Evolutionary conservation across 2,888 invertebrate genomes (phyloP).

Genomic region (Litoditis marina): DNA sequence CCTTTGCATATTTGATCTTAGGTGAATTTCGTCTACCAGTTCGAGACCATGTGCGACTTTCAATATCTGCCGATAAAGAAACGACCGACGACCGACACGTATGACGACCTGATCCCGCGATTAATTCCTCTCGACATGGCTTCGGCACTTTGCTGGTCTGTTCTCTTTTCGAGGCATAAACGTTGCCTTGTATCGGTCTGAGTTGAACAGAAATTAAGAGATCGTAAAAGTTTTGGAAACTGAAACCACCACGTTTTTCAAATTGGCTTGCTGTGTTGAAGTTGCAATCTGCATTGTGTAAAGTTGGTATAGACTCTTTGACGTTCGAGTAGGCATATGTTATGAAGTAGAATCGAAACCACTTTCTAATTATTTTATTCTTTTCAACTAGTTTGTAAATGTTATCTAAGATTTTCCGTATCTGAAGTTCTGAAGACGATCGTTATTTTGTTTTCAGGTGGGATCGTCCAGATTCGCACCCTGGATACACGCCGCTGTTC

Average conservation of each 20-base stretch:
- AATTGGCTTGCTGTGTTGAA: too few species aligned
- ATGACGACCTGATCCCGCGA: conserved; percentile 37
- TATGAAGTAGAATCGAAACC: too few species aligned
- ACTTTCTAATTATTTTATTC: neutral
- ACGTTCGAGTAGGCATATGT: neutral
- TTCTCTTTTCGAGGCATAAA: too few species aligned
- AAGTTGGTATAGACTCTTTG: neutral
- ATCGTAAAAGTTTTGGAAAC: neutral
- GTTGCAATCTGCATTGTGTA: neutral
- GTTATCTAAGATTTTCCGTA: too few species aligned
- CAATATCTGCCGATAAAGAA: conserved; percentile 78
- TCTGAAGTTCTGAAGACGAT: too few species aligned
- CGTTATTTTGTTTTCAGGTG: conserved; percentile 64
- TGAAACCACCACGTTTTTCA: neutral
- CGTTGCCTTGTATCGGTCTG: too few species aligned
- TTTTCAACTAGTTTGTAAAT: conserved; percentile 4
- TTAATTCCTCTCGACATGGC: conserved; percentile 48
- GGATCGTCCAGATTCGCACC: conserved; percentile 45
- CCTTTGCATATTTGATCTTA: too few species aligned
- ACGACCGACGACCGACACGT: conserved; percentile 13
- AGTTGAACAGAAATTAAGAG: neutral
- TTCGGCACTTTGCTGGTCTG: conserved; percentile 49
- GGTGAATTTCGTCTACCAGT: conserved; percentile 51
- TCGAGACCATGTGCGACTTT: conserved; percentile 75
- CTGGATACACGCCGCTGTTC: conserved; percentile 41